Evolutionary conservation across 2,888 invertebrate genomes (phyloP), one percentile per base, ranked within the genome.

Genomic region (Drosophila aldrichi): DNA sequence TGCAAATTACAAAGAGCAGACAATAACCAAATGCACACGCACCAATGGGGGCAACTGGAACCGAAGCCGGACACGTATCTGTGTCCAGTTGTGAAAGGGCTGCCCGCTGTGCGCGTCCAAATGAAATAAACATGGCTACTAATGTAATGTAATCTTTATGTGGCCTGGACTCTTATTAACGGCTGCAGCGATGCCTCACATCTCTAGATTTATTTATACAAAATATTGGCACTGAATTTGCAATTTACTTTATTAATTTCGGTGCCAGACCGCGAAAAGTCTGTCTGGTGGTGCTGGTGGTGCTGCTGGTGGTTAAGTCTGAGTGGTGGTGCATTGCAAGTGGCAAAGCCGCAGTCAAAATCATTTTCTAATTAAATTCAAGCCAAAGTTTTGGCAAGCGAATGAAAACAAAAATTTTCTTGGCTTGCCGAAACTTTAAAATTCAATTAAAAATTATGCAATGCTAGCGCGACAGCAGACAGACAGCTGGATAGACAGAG

Each of bases 1-100:
- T 79, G 86, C 83, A 91, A 91, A 91, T 91, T 92, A 90, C 90
- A 91, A 91, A 90, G 82, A 86, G 87, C 89, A 87, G 86, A 88
- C 89, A 83, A 78, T 77, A 74, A 73, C 77, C 79, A 70, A 75
- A 79, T 74, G 64, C 51, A 69, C 65, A 75, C 62, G 61, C 66
- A 67, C 34, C 16, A 29, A 18, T 18, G 10, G 58, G 14, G 9
- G 16, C n/a, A 22, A 2, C 7, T 7, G 32, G 18, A 18, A 7
- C 14, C 12, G 34, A 14, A 8, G 3, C 40, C 40, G 40, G 40
- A n/a, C 40, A 40, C 40, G 40, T 40, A 40, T n/a, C 48, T 48
- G 32, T 4, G 51, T 51, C 51, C 51, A 12, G 69, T 62, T 60
- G 57, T 65, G 57, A 69, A 63, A 54, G 69, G 70, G 66, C 63